Evolutionary conservation across 2,888 invertebrate genomes (phyloP), one percentile per base, ranked within the genome.

Genomic region (Muscina levida): DNA sequence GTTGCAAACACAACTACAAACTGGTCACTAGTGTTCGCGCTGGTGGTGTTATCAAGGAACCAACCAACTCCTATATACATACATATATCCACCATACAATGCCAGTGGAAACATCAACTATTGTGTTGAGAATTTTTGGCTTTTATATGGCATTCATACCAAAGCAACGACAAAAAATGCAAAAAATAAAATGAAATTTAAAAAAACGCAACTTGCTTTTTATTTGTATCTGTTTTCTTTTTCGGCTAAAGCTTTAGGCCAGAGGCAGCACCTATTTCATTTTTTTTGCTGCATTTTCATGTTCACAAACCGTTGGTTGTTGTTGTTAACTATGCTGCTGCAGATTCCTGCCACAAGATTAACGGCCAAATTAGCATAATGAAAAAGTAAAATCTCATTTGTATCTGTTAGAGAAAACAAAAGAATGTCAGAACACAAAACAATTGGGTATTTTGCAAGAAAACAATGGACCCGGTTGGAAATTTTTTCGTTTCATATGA

Each of bases 301-400:
- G n/a, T n/a, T n/a, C 31, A 31, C 31, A 31, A 31, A 8, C 31
- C 42, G 31, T 22, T 51, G 13, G 56, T 26, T 48, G 24, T 65
- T 56, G 37, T 59, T 66, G 26, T 62, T n/a, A n/a, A n/a, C n/a
- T n/a, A 31, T 62, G 3, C 19, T 48, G 31, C n/a, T 68, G 57
- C 48, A 44, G 80, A 80, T 80, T 79, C 66, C 42, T 59, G 51
- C 51, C 67, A 77, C 59, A 74, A 80, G 77, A 80, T 80, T 77
- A 80, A 74, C 59, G 57, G 73, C 46, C 73, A 80, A 80, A 80
- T 80, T 80, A 80, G 80, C 80, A 80, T 80, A 80, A 80, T 80
- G 74, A 68, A 68, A 74, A 48, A 42, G 42, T 22, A 19, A 42
- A 62, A 42, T 42, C 42, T 31, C 31, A 8, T 31, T 62, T 62